Percentiles rank a stretch among this genome's conserved stretches.
phyloP scores from a whole-genome alignment of 2,113 vertebrate genomes.

The Grantiella picta region DNA sequence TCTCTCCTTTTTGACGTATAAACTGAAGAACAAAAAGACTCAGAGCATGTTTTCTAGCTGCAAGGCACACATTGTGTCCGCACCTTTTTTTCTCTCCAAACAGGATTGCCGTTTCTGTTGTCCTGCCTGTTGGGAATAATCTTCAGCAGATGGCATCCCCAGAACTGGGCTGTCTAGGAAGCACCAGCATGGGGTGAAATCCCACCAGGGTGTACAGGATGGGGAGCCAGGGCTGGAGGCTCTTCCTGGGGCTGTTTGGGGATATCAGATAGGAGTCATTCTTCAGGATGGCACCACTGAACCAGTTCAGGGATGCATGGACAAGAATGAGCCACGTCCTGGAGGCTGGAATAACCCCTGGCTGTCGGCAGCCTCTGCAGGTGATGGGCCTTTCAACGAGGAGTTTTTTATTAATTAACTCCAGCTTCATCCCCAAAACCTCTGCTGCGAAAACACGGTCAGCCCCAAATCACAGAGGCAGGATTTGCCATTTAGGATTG shows the following conservation, averaged over 20 bases:
- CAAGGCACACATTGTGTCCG: neutral
- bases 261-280: no score
- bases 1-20: neutral
- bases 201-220: neutral
- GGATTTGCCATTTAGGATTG: neutral
- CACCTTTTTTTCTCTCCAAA: neutral
- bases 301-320: accelerated
- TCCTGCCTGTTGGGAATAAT: neutral
- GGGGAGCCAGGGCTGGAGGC: neutral
- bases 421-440: neutral
- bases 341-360: neutral
- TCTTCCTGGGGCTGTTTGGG: neutral
- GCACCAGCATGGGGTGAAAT: neutral
- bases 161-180: neutral
- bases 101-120: neutral
- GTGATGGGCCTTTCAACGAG: accelerated
- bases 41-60: neutral
- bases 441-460: neutral
- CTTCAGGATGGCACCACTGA: neutral
- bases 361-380: neutral
- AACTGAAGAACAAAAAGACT: accelerated
- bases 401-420: neutral
- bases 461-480: neutral
- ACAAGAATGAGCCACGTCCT: accelerated
- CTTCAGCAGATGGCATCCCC: neutral